Evolutionary conservation across 1,140 invertebrate species (phyloP).

Genomic region (Ips typographus): DNA sequence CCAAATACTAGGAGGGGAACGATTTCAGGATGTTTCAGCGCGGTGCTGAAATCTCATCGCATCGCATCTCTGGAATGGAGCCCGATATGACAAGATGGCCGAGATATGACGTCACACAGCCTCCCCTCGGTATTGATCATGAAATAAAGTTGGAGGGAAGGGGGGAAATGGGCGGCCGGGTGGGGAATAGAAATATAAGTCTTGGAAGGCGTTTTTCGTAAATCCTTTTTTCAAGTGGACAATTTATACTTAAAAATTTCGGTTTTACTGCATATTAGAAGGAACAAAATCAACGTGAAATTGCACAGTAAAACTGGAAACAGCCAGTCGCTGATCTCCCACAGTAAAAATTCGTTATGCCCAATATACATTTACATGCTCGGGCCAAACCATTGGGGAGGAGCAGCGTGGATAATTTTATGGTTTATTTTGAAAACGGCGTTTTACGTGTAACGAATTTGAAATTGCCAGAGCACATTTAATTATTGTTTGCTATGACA

Average conservation of each 20-base stretch:
- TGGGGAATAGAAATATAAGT: background rate
- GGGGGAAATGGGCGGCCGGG: constrained; percentile 3
- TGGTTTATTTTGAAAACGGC: constrained; percentile 31
- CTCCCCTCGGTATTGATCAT: constrained; percentile 49
- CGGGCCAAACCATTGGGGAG: constrained; percentile 26
- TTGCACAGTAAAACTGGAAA: too few species aligned
- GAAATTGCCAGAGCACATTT: constrained; percentile 19
- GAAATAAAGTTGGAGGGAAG: constrained; percentile 44
- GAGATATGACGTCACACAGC: constrained; percentile 51
- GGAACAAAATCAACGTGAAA: too few species aligned
- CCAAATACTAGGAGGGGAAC: constrained; percentile 28
- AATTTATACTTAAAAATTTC: background rate
- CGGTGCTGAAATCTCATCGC: constrained; percentile 43
- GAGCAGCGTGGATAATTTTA: constrained; percentile 29
- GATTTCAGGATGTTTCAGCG: constrained; percentile 42
- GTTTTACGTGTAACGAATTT: constrained; percentile 26
- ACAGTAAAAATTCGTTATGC: constrained; percentile 25
- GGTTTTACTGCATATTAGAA: background rate
- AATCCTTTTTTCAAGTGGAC: constrained; percentile 3
- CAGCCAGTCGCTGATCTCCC: constrained; percentile 4
- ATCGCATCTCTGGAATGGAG: constrained; percentile 46
- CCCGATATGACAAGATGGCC: constrained; percentile 52
- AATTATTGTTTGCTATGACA: constrained; percentile 28
- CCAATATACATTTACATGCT: constrained; percentile 23
- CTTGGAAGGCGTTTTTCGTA: constrained; percentile 17